Base-by-base conservation (phyloP, 2,113 vertebrate genomes). In the Planiliza haematocheilus region DNA sequence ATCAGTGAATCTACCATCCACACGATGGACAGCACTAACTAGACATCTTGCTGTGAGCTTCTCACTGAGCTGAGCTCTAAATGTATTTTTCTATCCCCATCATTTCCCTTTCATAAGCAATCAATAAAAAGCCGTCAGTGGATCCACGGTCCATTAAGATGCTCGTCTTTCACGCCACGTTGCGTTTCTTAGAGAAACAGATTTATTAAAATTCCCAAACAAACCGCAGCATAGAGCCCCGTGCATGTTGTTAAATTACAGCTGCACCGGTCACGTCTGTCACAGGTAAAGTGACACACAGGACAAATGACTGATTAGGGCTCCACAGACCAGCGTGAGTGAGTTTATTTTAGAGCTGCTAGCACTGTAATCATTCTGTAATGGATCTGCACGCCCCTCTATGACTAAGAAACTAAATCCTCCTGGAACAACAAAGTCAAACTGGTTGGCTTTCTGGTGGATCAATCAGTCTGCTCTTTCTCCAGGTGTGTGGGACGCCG, bases 321-420 rank as follows among this genome's bases (percentile, higher is more conserved):
- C 41, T 63, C 39, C 61, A 78, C 52, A 74, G 65, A 80, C 24
- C 69, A 77, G 51, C 77, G 48, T 17, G 60, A 36, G n/a, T 37
- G 58, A 51, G 49, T n/a, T 53, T 61, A 68, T 82, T 87, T 57
- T 65, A 57, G 53, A 49, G 65, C 48, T 6, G 8, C 60, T 79
- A 51, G 17, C 48, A 34, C 76, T 57, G 4, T 68, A 80, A 85
- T 85, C 66, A 74, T 13, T 10, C 9, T 4, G n/a, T n/a, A n/a
- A n/a, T 14, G 11, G 7, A 48, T 8, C 46, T 41, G 4, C 17
- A 67, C 51, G 16, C 85, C 72, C 75, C 63, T 79, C 42, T 30
- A 49, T 24, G 65, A 49, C 8, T 11, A 70, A 12, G 30, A 82
- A 62, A 52, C 38, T 3, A 49, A 30, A 56, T 18, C 10, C 4